A percentile compares a stretch with the other conserved stretches of the same genome.
phyloP scores from a whole-genome alignment of 2,797 vertebrate species.

The Sardinella longiceps region DNA sequence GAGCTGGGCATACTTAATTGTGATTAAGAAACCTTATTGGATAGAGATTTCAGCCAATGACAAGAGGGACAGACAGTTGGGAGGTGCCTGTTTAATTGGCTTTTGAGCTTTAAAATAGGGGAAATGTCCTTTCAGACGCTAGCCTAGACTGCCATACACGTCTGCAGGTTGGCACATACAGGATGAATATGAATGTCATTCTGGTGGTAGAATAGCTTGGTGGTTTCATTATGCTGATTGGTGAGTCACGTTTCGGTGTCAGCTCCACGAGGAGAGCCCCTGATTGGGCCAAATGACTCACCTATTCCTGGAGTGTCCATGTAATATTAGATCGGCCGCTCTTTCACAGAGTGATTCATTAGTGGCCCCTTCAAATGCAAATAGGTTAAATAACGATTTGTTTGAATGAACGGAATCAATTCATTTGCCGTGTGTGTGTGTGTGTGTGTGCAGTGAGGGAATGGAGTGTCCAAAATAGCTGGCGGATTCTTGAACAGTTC shows the following conservation, averaged over 20 bases:
- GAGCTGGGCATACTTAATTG: too few species aligned
- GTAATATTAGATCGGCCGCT: not conserved
- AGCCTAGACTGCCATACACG: not conserved
- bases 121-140: not conserved
- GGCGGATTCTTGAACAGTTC: not conserved
- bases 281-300: not conserved
- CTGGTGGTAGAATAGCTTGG: not conserved
- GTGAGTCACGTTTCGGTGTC: not conserved
- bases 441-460: not conserved
- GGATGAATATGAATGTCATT: not conserved
- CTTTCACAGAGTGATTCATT: not conserved
- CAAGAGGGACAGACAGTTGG: not conserved
- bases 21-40: too few species aligned
- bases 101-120: not conserved
- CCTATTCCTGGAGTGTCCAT: not conserved
- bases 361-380: slow-evolving; percentile 9
- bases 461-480: not conserved
- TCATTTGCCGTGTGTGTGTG: not conserved
- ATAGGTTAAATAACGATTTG: not conserved
- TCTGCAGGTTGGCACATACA: not conserved
- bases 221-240: not conserved
- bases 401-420: slow-evolving; percentile 11
- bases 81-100: not conserved
- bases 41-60: not conserved
- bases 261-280: not conserved